phyloP scores from a whole-genome alignment of 2,888 invertebrate genomes.

The Yponomeuta malinellus region DNA sequence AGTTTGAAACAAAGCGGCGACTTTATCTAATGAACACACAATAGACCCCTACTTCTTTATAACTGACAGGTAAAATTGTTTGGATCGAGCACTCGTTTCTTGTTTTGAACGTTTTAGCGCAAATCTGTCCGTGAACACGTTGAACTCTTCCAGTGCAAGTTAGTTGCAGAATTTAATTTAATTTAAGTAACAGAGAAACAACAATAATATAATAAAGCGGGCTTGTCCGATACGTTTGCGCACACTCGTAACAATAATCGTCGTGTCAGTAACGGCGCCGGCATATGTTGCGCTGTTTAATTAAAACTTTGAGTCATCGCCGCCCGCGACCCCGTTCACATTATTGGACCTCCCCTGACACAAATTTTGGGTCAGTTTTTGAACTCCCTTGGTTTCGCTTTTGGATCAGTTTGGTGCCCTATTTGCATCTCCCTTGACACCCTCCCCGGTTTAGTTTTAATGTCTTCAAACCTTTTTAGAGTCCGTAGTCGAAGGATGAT shows the following conservation, averaged over 20 bases:
- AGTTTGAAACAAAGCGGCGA: no score
- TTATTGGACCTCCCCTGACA: constrained; percentile 43
- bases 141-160: no score
- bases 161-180: neutral
- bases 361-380: neutral
- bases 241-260: constrained; percentile 53
- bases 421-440: neutral
- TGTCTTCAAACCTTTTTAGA: no score
- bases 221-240: constrained; percentile 22
- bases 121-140: no score
- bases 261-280: constrained; percentile 48
- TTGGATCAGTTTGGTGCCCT: neutral
- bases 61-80: no score
- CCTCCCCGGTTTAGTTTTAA: no score
- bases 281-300: constrained; percentile 66
- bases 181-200: constrained; percentile 1
- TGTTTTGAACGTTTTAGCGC: no score
- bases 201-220: neutral
- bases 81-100: no score
- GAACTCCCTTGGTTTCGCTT: neutral
- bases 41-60: no score
- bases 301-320: constrained; percentile 66
- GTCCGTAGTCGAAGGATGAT: no score
- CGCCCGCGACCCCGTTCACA: constrained; percentile 44
- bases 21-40: no score